Evolutionary conservation across 30 jellyfish, hydroid and myxozoan genomes (phyloP), one percentile per base, ranked within the genome.

Genomic region (Calvadosia cruxmelitensis): DNA sequence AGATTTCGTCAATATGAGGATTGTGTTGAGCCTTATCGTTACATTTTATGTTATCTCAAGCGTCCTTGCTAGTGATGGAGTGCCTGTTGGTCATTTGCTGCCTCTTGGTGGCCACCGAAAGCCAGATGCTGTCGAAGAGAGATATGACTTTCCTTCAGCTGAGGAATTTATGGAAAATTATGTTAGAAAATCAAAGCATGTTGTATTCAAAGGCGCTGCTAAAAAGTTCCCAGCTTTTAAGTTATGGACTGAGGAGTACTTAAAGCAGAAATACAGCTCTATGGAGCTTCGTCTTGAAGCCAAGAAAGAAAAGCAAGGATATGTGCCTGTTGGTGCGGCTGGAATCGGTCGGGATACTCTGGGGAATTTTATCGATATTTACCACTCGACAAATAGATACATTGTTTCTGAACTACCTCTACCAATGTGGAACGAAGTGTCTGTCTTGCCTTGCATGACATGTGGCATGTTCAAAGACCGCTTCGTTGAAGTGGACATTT

Each of bases 401-500:
- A 71, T 85, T 29, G 96, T 85, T 26, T 78, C 93, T 31, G 96
- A 85, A 31, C 82, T 85, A 50, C 96, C 96, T 0, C 62, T 85
- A 27, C 90, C 93, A 52, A 70, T 83, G 79, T 85, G 80, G 79
- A 63, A 75, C 33, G 96, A 85, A 12, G 93, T 78, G 27, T 5
- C 29, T 0, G 81, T 78, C 1, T 80, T 79, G 0, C 62, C 91
- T n/a, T 72, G 77, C 53, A 31, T 85, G 84, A 63, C 91, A 13
- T 85, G 96, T 63, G 90, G 91, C 30, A 76, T 81, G 23, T 30
- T 78, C 50, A 28, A 29, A 29, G 68, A 73, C 29, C 52, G 49
- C 53, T 33, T 71, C 31, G 93, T 78, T n/a, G 96, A 85, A 62
- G 70, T 85, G 2, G 96, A 85, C 51, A 10, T 85, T n/a, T 85